Percentiles rank a stretch among this genome's conserved stretches.
Conservation (phyloP, 2,888 invertebrate species). For the Drosophila longiperda region DNA sequence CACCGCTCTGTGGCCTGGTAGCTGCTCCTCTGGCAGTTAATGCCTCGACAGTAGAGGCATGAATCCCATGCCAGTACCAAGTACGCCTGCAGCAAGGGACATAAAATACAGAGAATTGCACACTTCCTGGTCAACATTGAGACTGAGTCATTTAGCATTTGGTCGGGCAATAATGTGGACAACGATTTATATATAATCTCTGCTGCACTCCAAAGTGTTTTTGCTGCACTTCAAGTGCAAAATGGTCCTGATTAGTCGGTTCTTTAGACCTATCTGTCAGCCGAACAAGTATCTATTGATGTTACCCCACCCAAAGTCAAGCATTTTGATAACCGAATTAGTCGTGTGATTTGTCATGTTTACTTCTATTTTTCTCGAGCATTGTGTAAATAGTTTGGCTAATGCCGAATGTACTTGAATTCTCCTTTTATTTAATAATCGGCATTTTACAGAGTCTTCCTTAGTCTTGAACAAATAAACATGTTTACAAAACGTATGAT, state of each 20-base stretch:
- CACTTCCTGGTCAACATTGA: constrained; percentile 52
- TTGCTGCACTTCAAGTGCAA: constrained; percentile 29
- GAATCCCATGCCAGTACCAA: constrained; percentile 48
- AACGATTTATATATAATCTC: constrained; percentile 69
- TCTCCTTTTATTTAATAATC: constrained; percentile 6
- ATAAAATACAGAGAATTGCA: constrained; percentile 22
- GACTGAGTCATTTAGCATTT: constrained; percentile 46
- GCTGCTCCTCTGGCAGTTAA: constrained; percentile 66
- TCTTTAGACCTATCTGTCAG: not conserved
- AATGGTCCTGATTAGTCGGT: constrained; percentile 25
- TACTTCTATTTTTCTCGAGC: constrained; percentile 20
- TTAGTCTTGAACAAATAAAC: constrained; percentile 54
- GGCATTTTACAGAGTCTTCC: constrained; percentile 22
- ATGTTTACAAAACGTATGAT: constrained; percentile 35
- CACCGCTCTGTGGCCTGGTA: constrained; percentile 62
- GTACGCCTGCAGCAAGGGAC: constrained; percentile 27
- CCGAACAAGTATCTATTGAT: constrained; percentile 20
- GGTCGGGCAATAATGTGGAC: constrained; percentile 4
- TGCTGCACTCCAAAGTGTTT: constrained; percentile 22
- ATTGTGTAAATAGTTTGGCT: constrained; percentile 28
- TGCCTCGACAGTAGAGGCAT: constrained; percentile 71
- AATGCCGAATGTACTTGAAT: constrained; percentile 22
- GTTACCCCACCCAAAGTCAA: constrained; percentile 33
- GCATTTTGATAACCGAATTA: constrained; percentile 42
- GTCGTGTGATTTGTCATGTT: constrained; percentile 13